Percentiles rank a stretch among this genome's conserved stretches.
These are phyloP conservation scores for Morus bassanus DNA, from an alignment of 2,797 vertebrate genomes.

Conservation along the genomic window DNA sequence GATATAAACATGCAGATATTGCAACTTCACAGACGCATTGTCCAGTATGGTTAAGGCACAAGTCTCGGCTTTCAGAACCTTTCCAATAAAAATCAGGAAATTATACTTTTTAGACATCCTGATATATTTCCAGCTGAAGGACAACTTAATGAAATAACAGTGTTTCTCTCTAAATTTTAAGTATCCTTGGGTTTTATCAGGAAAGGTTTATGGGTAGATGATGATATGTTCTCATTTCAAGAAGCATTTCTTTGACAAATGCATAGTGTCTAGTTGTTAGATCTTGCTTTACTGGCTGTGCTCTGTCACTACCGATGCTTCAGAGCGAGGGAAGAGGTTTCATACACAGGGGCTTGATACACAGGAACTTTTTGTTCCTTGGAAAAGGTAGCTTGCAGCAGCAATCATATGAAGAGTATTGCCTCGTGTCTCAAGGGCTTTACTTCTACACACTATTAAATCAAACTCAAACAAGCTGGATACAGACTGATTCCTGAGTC, in stretches of 20 bases:
- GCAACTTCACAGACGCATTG: background rate
- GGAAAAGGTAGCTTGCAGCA: background rate
- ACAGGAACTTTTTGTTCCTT: background rate
- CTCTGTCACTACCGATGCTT: background rate
- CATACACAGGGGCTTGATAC: background rate
- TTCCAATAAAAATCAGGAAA: slow-evolving; percentile 3
- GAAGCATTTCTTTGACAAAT: background rate
- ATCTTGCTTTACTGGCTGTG: background rate
- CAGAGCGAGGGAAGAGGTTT: background rate
- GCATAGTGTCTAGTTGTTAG: background rate
- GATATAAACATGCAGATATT: background rate
- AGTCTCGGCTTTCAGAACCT: background rate
- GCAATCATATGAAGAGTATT: background rate
- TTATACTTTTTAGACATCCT: background rate
- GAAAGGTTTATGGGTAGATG: background rate
- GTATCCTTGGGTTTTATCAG: background rate
- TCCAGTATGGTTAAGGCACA: background rate
- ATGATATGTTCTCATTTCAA: background rate
- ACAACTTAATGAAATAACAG: background rate
- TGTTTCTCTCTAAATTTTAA: background rate
- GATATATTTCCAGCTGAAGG: background rate
- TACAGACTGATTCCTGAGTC: background rate
- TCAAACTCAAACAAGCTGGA: background rate
- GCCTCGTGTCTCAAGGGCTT: background rate
- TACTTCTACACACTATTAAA: background rate